Evolutionary conservation across 2,888 invertebrate species (phyloP), one percentile per base, ranked within the genome.

Genomic region (Heliconius cydno): DNA sequence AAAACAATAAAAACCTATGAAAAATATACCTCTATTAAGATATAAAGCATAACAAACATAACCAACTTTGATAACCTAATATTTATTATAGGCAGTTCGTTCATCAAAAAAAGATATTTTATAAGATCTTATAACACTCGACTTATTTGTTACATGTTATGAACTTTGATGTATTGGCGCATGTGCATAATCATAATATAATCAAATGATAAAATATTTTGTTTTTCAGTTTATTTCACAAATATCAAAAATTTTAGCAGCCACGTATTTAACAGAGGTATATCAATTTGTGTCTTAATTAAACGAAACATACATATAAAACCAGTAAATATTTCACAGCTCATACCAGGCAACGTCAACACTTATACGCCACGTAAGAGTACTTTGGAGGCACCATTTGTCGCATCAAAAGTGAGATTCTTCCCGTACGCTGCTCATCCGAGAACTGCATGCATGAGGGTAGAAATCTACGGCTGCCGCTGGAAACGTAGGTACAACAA

Each of bases 401-500:
- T 98, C 68, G 98, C 98, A 25, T 97, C 97, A 81, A 96, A 97
- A 92, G 96, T 99, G 52, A 96, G 98, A 67, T 98, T 99, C 93
- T 97, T 98, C 84, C 99, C 99, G 0, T 98, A 97, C 94, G 98
- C 98, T 84, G 96, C 97, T 76, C 97, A 98, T 87, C 97, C 97
- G 0, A 95, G 98, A 78, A 98, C 98, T 0, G 98, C 98, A 74
- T 99, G 98, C 94, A 98, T 99, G 98, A 94, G 98, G 84, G 98
- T 98, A 66, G 99, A 99, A 90, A 94, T 98, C 79, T 98, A 98
- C 90, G 98, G 98, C 82, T 99, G 98, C 92, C 90, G 87, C 52
- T 95, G 95, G 95, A 95, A 95, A 93, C 95, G 95, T 95, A 93
- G 86, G 95, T 95, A 90, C 83, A 86, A 86, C 84, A 87, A 83